These are phyloP conservation scores for Netelia fuscicornis DNA, from an alignment of 2,888 invertebrate species.

Conservation along the genomic window DNA sequence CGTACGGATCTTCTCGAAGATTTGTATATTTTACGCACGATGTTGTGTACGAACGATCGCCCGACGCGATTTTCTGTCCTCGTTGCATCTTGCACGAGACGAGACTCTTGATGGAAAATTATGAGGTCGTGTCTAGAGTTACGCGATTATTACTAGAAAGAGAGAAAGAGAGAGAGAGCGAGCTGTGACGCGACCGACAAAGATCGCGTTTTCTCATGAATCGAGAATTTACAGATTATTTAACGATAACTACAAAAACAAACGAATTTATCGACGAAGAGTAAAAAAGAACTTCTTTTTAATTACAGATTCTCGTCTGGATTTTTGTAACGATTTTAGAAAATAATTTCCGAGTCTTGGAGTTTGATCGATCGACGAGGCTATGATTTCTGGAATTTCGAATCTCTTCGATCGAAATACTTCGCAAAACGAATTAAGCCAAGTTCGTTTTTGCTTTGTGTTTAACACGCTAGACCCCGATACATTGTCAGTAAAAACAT, in stretches of 20 bases:
- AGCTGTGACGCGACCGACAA: not conserved
- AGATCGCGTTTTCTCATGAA: constrained; percentile 46
- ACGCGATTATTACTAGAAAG: constrained; percentile 42
- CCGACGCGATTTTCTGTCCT: too few relatives aligned
- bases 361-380: too few relatives aligned
- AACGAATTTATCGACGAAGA: not conserved
- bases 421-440: constrained; percentile 7
- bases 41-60: not conserved
- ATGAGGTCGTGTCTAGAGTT: constrained; percentile 63
- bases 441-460: constrained; percentile 14
- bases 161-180: not conserved
- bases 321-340: too few relatives aligned
- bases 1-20: not conserved
- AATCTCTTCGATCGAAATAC: constrained; percentile 38
- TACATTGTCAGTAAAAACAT: constrained; percentile 57
- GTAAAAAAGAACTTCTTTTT: not conserved
- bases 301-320: too few relatives aligned
- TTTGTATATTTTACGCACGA: not conserved
- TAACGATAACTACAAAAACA: constrained; percentile 11
- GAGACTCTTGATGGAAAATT: constrained; percentile 56
- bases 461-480: not conserved
- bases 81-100: constrained; percentile 32
- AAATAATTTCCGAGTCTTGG: too few relatives aligned
- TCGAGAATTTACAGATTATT: constrained; percentile 37
- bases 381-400: too few relatives aligned